Conservation (phyloP, 2,888 invertebrate species). For the Ophioninae sp. region DNA sequence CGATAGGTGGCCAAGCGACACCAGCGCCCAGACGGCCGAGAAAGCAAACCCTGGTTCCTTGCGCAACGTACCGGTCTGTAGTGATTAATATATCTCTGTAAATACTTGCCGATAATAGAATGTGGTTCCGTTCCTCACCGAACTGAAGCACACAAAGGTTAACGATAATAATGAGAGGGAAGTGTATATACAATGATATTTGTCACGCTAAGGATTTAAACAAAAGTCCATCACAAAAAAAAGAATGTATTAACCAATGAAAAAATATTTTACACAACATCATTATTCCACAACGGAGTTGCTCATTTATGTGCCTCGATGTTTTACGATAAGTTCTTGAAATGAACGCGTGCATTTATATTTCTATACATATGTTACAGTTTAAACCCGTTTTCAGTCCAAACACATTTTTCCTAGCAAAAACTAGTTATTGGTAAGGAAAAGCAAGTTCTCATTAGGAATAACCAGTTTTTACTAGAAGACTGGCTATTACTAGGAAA, state of each 20-base stretch:
- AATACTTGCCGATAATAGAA: constrained; percentile 9
- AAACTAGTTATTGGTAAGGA: not conserved
- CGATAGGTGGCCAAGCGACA: not conserved
- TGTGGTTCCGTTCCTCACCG: not conserved
- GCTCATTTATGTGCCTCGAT: constrained; percentile 37
- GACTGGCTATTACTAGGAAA: not conserved
- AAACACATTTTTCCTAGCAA: not conserved
- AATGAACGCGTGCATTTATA: constrained; percentile 19
- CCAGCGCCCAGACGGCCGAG: not conserved
- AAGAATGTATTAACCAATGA: constrained; percentile 44
- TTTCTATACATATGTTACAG: constrained; percentile 20
- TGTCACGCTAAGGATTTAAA: not conserved
- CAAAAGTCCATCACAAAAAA: not conserved
- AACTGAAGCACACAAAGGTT: not conserved
- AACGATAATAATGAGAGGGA: not conserved
- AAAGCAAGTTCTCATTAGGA: not conserved
- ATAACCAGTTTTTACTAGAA: not conserved
- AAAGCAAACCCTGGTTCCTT: not conserved
- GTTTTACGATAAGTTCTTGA: constrained; percentile 56
- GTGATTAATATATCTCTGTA: too few species aligned
- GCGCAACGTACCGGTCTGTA: not conserved
- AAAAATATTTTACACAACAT: constrained; percentile 62
- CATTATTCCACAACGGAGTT: constrained; percentile 56
- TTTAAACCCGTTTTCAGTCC: not conserved
- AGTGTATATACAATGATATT: not conserved